Base-by-base conservation (phyloP, 1,140 invertebrate genomes). In the Tetranychus cinnabarinus region DNA sequence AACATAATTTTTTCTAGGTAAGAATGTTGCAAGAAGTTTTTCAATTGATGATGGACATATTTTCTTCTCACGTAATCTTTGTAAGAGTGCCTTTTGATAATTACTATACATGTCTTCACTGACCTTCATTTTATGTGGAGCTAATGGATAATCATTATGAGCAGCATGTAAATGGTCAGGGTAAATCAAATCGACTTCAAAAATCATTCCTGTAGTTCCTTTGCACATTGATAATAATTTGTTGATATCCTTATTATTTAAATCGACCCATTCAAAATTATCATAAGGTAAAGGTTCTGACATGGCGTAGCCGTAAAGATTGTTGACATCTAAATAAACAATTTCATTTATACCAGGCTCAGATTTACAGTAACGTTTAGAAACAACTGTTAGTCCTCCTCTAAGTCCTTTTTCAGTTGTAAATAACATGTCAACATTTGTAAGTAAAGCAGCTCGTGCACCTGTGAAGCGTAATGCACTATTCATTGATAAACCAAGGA, bases 401-500 rank as follows among this genome's bases (percentile, higher is more conserved):
- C 61, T 34, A 35, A 61, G 36, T 36, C 61, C 61, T 56, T 61
- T 56, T 56, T 55, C 52, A 1, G 56, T 56, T 13, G 60, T 37
- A 15, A 58, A 42, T 36, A 45, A 33, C 34, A 62, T 35, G 46
- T 36, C 45, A 57, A 33, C 45, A 54, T 62, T 15, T 3, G 47
- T 55, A 42, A 59, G 34, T 31, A 45, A 46, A 34, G 39, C n/a
- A 35, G 4, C 2, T 31, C 12, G 10, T 3, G 12, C 10, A 2
- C 33, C 10, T 3, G 54, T 55, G 2, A 4, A 12, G 2, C 12
- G 15, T 2, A 55, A 31, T 3, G 54, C 54, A 3, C 13, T 31
- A 23, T 15, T 35, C 54, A 15, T n/a, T 33, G 54, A 55, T 33
- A 55, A 35, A n/a, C 34, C 23, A 3, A 4, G 23, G 2, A 33